Percentiles rank a stretch among this genome's conserved stretches.
Evolutionary conservation across 2,797 vertebrate genomes (phyloP).

Genomic region (Pelochelys cantorii): DNA sequence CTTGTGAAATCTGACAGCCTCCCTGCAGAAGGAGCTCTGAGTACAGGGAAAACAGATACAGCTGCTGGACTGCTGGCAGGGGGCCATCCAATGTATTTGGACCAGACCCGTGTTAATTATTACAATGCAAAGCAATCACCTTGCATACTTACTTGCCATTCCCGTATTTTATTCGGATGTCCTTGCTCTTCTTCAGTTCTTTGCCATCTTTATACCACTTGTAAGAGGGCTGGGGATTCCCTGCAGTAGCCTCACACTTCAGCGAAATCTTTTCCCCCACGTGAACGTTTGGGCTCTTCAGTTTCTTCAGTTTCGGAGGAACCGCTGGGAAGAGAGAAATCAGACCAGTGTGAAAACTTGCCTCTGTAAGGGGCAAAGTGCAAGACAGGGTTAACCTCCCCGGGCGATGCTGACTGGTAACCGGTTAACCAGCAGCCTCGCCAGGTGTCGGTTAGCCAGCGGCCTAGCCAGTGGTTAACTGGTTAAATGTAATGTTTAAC

Average conservation of each 20-base stretch:
- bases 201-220: slow-evolving; percentile 97
- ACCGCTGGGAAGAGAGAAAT: slow-evolving; percentile 78
- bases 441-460: too few species aligned
- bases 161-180: slow-evolving; percentile 90
- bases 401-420: too few species aligned
- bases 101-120: neutral
- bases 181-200: slow-evolving; percentile 92
- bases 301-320: slow-evolving; percentile 92
- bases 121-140: neutral
- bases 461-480: too few species aligned
- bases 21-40: neutral
- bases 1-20: neutral
- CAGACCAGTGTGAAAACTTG: slow-evolving; percentile 22
- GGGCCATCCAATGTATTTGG: neutral
- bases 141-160: slow-evolving; percentile 86
- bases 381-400: accelerated
- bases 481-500: too few species aligned
- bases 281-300: slow-evolving; percentile 89
- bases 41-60: neutral
- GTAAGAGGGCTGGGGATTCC: slow-evolving; percentile 90
- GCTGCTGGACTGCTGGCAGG: neutral
- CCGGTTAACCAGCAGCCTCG: too few species aligned
- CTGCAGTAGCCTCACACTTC: slow-evolving; percentile 92
- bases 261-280: slow-evolving; percentile 91
- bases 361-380: neutral